Evolutionary conservation across 2,797 vertebrate species (phyloP).

Genomic region (Gallirallus australis): DNA sequence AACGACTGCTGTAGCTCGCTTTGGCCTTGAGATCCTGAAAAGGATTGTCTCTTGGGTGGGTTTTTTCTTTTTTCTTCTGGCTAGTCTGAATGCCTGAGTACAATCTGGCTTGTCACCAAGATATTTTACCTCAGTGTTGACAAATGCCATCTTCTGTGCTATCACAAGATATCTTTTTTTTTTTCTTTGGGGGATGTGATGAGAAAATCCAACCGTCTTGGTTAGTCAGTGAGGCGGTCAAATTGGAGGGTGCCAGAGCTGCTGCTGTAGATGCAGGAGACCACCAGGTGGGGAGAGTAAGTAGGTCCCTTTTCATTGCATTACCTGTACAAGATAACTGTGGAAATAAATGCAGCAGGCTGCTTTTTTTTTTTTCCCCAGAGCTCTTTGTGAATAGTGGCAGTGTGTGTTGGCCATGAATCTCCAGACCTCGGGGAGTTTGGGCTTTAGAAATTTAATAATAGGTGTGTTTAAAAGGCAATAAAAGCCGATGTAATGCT

Average conservation of each 20-base stretch:
- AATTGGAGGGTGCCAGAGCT: neutral
- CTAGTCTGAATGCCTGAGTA: neutral
- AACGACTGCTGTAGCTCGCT: neutral
- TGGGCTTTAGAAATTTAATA: neutral
- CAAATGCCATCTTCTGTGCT: slow-evolving; percentile 31
- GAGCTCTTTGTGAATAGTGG: neutral
- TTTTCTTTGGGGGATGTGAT: neutral
- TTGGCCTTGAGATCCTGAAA: neutral
- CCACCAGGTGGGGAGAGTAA: neutral
- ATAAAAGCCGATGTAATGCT: neutral
- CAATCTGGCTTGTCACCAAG: slow-evolving; percentile 6
- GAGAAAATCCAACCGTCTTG: neutral
- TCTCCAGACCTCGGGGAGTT: neutral
- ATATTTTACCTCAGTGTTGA: slow-evolving; percentile 21
- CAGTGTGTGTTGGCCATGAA: neutral
- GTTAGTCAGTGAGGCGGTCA: neutral
- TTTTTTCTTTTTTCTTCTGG: neutral
- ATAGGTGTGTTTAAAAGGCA: neutral
- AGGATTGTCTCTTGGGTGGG: neutral
- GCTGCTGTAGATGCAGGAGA: neutral
- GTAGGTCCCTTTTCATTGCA: neutral
- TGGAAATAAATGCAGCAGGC: rapidly evolving
- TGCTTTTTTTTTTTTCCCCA: neutral
- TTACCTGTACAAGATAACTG: neutral
- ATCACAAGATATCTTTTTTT: neutral